phyloP scores from a whole-genome alignment of 2,797 vertebrate species.

The Rhinophrynus dorsalis region DNA sequence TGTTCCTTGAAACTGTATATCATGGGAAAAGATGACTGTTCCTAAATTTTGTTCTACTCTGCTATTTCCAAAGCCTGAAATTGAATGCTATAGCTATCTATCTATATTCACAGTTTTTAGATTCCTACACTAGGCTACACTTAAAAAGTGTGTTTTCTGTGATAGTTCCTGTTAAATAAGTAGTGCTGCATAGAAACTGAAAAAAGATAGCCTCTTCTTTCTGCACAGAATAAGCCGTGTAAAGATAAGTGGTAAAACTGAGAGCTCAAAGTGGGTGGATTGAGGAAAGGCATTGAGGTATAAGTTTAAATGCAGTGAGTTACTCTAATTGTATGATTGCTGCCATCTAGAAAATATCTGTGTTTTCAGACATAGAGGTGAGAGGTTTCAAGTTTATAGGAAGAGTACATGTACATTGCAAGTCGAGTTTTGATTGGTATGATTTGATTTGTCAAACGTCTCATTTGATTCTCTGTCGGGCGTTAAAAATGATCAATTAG shows the following conservation, averaged over 20 bases:
- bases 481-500: no score
- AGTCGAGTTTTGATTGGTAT: background rate
- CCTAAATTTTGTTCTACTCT: no score
- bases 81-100: no score
- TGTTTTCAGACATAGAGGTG: background rate
- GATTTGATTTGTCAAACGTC: background rate
- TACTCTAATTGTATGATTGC: background rate
- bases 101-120: background rate
- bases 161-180: conserved; percentile 13
- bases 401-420: no score
- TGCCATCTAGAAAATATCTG: background rate
- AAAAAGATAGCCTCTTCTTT: background rate
- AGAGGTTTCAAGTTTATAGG: background rate
- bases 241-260: background rate
- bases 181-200: background rate
- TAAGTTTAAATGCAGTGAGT: background rate
- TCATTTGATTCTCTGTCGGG: background rate
- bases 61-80: no score
- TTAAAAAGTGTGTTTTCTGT: conserved; percentile 11
- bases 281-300: background rate
- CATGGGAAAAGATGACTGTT: no score
- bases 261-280: background rate
- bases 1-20: no score
- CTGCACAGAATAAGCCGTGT: conserved; percentile 9
- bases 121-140: background rate